A percentile compares a stretch with the other conserved stretches of the same genome.
phyloP scores from a whole-genome alignment of 2,113 vertebrate genomes.

The Salvator merianae region DNA sequence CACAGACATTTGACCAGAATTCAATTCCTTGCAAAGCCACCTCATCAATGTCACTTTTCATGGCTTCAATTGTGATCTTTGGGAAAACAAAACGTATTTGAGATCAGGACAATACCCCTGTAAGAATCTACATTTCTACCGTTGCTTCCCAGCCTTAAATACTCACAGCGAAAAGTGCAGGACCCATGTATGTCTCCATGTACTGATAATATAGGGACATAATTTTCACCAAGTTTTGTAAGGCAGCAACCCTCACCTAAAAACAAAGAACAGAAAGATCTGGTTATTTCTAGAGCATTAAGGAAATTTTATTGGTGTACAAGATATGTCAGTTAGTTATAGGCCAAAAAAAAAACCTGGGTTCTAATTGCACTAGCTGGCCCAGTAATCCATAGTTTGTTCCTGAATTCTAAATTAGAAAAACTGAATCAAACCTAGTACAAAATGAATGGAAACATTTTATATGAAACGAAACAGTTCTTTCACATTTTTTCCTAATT shows the following conservation, averaged over 20 bases:
- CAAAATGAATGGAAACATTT: background rate
- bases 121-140: fast-evolving
- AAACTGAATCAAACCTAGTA: background rate
- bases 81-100: constrained; percentile 12
- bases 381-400: background rate
- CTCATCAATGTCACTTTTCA: constrained; percentile 98
- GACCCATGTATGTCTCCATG: constrained; percentile 99
- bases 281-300: background rate
- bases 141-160: background rate
- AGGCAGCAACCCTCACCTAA: constrained; percentile 94
- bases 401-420: background rate
- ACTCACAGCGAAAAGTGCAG: constrained; percentile 96
- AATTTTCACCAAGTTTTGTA: constrained; percentile 99
- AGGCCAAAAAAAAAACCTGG: background rate
- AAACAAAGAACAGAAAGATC: background rate
- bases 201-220: constrained; percentile 99
- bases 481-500: background rate
- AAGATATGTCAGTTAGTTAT: background rate
- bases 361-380: background rate
- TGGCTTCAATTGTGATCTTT: constrained; percentile 97
- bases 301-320: background rate
- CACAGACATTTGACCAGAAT: constrained; percentile 99
- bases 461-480: background rate
- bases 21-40: constrained; percentile 97
- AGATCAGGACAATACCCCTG: background rate